Base-by-base conservation (phyloP, 1,140 invertebrate species). In the Druon quercuslanigerum region DNA sequence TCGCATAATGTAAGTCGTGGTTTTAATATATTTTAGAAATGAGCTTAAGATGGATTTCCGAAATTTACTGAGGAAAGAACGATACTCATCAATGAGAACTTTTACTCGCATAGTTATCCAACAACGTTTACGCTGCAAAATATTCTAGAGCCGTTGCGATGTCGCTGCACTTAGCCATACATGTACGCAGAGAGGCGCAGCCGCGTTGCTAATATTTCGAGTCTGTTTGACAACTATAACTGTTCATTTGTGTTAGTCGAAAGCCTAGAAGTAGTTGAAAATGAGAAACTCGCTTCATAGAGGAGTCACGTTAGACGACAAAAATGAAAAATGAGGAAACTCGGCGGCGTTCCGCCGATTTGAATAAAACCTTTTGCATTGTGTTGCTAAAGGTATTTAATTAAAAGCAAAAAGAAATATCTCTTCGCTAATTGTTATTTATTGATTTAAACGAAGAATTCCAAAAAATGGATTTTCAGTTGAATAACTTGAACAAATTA, bases 221-320 rank as follows among this genome's bases (percentile, higher is more conserved):
- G 87, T 89, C 85, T 87, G 87, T 89, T 87, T 83, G 87, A 86
- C 86, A 83, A 86, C 84, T 86, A 82, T 85, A 83, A 86, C 84
- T 86, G 82, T 84, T 75, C 73, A 74, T 84, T 80, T 84, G 57
- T 20, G 20, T 33, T 66, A 40, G 57, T 25, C 40, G 75, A 80
- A 78, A 81, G 77, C 83, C 81, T 79, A 77, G 82, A 82, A 86
- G 80, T 81, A 83, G 83, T 76, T 79, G 78, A 84, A 80, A 77
- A 85, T 78, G 83, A 75, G 81, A 82, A 85, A 84, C 50, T 40
- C 72, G 66, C 72, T 73, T 73, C 40, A 46, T 66, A 25, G 20
- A 25, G 20, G 20, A 25, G 20, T 25, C 20, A 25, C 20, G 1
- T 25, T 25, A 25, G 20, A 25, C 20, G 20, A 2, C 3, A 25